A percentile compares a stretch with the other conserved stretches of the same genome.
These are phyloP conservation scores for Mus pahari DNA, from an alignment of 2,113 vertebrate species.

Conservation along the genomic window DNA sequence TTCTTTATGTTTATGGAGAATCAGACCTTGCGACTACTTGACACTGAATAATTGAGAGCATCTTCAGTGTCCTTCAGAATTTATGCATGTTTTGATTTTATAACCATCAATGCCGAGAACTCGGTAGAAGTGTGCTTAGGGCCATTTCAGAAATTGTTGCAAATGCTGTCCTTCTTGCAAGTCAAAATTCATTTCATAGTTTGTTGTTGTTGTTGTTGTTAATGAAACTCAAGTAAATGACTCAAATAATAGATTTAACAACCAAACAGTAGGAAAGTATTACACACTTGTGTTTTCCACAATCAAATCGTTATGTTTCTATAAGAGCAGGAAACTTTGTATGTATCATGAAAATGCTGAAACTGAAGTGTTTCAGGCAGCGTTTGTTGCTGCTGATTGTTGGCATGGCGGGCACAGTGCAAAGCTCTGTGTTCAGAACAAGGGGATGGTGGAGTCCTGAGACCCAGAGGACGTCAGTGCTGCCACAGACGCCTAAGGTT, in stretches of 20 bases:
- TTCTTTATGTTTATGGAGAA: not conserved
- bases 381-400: too few species aligned
- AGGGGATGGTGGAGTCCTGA: accelerated
- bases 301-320: not conserved
- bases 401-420: not conserved
- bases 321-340: not conserved
- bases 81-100: not conserved
- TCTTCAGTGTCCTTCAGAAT: not conserved
- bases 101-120: not conserved
- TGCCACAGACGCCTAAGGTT: not conserved
- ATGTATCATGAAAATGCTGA: not conserved
- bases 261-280: not conserved
- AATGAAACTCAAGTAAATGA: not conserved
- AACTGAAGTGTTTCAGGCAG: not conserved
- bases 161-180: not conserved
- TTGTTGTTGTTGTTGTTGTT: not conserved
- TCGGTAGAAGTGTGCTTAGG: not conserved
- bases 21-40: not conserved
- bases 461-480: too few species aligned
- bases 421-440: not conserved
- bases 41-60: not conserved
- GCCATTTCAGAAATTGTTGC: not conserved
- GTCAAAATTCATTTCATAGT: not conserved
- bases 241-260: not conserved
- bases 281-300: not conserved